Base-by-base conservation (phyloP, 2,113 vertebrate genomes). In the Platichthys flesus region DNA sequence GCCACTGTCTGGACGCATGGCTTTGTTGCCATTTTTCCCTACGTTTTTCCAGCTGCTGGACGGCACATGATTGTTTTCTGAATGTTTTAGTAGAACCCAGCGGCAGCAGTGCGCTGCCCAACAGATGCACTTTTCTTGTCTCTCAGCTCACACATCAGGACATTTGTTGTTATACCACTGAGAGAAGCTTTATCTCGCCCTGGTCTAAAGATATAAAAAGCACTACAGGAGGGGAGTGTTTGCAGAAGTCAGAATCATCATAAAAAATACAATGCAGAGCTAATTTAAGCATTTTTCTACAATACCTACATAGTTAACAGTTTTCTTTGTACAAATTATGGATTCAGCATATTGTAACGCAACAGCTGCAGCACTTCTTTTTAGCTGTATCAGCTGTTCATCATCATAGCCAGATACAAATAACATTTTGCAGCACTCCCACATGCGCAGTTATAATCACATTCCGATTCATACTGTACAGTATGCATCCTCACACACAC, bases 381-480 rank as follows among this genome's bases (percentile, higher is more conserved):
- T 12, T 67, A 3, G 31, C 71, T 56, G 31, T n/a, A 66, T 57
- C 51, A 20, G 16, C 35, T 5, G 10, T 37, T 24, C 63, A 64
- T 51, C 68, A 64, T 71, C 55, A 52, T 2, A 24, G 16, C 18
- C 56, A 52, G 59, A 3, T 2, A 58, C 62, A 83, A 10, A 74
- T 77, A 70, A 40, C 15, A 72, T 57, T 63, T 51, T 52, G 59
- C 71, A 79, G 71, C 55, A 69, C 64, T 18, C 66, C 57, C 79
- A 76, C 57, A 49, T 61, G 37, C 40, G 47, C 70, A 35, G 56
- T 57, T 71, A 40, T 83, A 73, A 82, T 79, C 66, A 69, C 65
- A 73, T 78, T 69, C n/a, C 16, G 49, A 40, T 37, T 23, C 54
- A 15, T 23, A 45, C 23, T 67, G 59, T 49, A 26, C 51, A 23